Conservation (phyloP, 2,888 invertebrate species). For the Chaetogeoica ovagalla region DNA sequence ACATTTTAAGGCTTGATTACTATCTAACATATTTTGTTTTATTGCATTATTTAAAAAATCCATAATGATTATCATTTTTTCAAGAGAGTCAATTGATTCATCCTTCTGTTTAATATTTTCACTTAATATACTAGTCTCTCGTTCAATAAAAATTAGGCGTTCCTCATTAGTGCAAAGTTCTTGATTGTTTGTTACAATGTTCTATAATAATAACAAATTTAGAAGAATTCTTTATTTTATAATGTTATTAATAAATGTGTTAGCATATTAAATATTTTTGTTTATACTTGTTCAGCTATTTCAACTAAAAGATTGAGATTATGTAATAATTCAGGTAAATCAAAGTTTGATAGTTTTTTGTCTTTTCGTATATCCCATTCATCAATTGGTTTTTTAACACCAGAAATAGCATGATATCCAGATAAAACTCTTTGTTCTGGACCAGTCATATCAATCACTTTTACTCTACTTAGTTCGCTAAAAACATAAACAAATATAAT, state of each 20-base stretch:
- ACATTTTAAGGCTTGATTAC: constrained; percentile 65
- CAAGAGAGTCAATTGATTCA: constrained; percentile 71
- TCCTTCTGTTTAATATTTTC: constrained; percentile 73
- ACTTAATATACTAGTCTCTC: constrained; percentile 75
- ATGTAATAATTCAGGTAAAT: constrained; percentile 86
- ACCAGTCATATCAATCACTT: constrained; percentile 99
- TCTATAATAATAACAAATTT: constrained; percentile 60
- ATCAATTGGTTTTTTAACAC: constrained; percentile 65
- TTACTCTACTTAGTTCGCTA: constrained; percentile 79
- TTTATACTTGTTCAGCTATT: constrained; percentile 81
- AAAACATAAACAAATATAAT: constrained; percentile 41
- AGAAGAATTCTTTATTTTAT: neutral
- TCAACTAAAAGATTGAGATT: constrained; percentile 90
- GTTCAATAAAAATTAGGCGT: constrained; percentile 74
- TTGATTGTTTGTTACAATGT: constrained; percentile 85
- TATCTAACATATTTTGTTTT: constrained; percentile 58
- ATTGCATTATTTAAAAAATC: constrained; percentile 62
- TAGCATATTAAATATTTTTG: neutral
- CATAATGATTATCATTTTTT: constrained; percentile 71
- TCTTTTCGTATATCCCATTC: constrained; percentile 66
- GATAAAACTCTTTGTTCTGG: constrained; percentile 88
- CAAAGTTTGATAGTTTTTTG: constrained; percentile 69
- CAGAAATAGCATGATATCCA: constrained; percentile 87
- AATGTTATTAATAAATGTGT: neutral
- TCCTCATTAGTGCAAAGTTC: constrained; percentile 77